phyloP scores from a whole-genome alignment of 2,113 vertebrate genomes.

The Sclerurus mexicanus region DNA sequence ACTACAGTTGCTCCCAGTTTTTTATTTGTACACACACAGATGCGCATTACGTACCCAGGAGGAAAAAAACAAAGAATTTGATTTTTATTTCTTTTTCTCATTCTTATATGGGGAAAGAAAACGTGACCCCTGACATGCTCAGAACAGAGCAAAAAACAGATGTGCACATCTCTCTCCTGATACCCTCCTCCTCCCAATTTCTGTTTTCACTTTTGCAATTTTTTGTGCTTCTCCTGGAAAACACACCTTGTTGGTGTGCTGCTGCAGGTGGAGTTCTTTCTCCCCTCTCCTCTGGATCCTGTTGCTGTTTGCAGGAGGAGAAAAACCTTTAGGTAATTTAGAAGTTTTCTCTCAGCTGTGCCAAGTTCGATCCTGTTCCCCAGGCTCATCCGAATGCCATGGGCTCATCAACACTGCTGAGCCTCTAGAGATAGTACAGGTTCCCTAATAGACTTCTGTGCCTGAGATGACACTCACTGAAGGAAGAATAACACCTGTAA shows the following conservation, averaged over 20 bases:
- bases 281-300: neutral
- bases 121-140: neutral
- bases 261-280: neutral
- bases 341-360: neutral
- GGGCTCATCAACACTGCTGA: neutral
- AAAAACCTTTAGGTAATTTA: neutral
- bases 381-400: accelerated
- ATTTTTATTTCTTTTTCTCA: neutral
- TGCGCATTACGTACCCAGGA: neutral
- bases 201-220: neutral
- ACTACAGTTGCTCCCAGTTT: neutral
- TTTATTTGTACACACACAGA: neutral
- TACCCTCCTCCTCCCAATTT: neutral
- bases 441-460: neutral
- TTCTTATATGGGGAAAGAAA: neutral
- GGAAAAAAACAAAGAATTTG: neutral
- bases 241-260: neutral
- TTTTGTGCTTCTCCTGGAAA: neutral
- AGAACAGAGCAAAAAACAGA: neutral
- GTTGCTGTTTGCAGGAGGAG: neutral
- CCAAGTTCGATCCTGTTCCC: neutral
- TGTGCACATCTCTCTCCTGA: neutral
- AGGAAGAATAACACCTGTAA: neutral
- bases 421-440: neutral
- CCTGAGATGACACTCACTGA: neutral